Conservation (phyloP, 2,113 vertebrate genomes). For the Halichoerus grypus region DNA sequence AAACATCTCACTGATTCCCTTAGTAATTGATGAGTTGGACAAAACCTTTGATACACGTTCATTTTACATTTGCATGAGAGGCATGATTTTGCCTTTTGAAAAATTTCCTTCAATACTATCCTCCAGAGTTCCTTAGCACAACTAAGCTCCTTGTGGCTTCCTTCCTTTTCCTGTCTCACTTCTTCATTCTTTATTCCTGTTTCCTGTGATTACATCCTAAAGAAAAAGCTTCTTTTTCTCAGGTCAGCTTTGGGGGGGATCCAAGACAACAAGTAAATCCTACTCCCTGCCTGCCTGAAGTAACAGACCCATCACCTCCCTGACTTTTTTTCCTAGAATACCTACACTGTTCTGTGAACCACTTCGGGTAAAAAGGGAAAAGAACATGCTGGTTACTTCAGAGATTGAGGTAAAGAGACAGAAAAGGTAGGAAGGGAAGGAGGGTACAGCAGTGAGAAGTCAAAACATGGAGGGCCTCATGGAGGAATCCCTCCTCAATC, state of each 20-base stretch:
- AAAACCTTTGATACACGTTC: neutral
- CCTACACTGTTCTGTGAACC: neutral
- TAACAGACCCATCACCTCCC: neutral
- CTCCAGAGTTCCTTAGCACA: neutral
- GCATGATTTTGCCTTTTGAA: neutral
- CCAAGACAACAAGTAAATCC: neutral
- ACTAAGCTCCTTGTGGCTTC: neutral
- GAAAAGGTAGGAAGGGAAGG: neutral
- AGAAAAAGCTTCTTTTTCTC: neutral
- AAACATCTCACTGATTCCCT: neutral
- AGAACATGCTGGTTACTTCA: neutral
- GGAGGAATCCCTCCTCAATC: neutral
- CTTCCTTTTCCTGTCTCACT: neutral
- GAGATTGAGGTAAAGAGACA: neutral
- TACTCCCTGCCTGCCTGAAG: neutral
- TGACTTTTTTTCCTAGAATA: neutral
- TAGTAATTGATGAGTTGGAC: neutral
- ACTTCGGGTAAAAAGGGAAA: neutral
- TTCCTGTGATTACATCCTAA: neutral
- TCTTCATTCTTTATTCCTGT: neutral
- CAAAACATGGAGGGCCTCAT: neutral
- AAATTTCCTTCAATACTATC: neutral
- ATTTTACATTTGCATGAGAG: neutral
- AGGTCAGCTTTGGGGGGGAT: neutral
- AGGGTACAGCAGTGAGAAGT: neutral